Percentiles rank a stretch among this genome's conserved stretches.
Conservation (phyloP, 2,797 vertebrate species). For the Acanthis flammea region DNA sequence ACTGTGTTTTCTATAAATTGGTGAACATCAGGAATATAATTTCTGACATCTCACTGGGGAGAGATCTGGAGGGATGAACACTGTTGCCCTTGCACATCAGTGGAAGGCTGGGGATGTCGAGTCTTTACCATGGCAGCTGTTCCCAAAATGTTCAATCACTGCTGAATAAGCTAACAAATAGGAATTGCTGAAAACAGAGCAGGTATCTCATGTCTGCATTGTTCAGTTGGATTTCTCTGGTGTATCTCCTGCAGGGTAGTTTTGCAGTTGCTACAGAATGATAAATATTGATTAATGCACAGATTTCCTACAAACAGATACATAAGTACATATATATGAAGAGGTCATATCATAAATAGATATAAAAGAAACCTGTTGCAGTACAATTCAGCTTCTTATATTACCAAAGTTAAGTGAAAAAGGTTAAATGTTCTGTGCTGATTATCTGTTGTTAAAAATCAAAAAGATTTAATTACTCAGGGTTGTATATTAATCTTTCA, state of each 20-base stretch:
- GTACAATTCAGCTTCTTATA: background rate
- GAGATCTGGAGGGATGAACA: background rate
- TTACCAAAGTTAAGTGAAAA: background rate
- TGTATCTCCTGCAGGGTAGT: background rate
- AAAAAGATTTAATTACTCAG: background rate
- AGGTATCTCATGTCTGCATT: background rate
- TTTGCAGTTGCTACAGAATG: background rate
- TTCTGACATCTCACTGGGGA: background rate
- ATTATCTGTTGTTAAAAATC: background rate
- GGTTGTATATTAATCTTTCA: background rate
- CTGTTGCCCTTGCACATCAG: background rate
- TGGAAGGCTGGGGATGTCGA: background rate
- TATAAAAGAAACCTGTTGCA: background rate
- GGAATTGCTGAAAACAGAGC: background rate
- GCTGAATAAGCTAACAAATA: background rate
- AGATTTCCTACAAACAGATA: background rate
- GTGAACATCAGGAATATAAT: background rate
- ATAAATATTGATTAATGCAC: background rate
- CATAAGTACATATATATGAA: rapidly evolving
- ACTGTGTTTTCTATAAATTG: background rate
- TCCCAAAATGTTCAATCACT: background rate
- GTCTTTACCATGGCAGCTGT: background rate
- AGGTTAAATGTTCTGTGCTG: background rate
- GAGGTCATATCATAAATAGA: background rate
- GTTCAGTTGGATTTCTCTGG: background rate